Percentiles rank a stretch among this genome's conserved stretches.
Evolutionary conservation across 2,113 vertebrate species (phyloP).

Genomic region (Urocynchramus pylzowi): DNA sequence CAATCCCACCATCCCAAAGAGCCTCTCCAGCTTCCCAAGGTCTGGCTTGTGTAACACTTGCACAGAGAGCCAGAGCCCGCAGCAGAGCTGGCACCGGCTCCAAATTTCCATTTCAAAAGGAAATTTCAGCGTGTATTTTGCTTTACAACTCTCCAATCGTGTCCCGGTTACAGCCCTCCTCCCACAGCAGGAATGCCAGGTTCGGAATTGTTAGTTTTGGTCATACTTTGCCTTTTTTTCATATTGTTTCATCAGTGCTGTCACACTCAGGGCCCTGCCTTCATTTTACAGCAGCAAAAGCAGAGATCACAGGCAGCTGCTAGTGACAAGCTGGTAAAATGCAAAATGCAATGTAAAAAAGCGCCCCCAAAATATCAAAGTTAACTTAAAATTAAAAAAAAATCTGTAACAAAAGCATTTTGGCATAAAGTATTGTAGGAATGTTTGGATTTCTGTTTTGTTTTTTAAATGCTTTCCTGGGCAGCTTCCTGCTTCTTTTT

Average conservation of each 20-base stretch:
- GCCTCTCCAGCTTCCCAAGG: neutral
- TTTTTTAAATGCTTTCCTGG: neutral
- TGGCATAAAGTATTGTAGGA: neutral
- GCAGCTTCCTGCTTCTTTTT: neutral
- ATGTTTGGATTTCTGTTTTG: neutral
- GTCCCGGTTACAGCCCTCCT: neutral
- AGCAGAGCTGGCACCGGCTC: neutral
- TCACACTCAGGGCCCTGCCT: accelerated
- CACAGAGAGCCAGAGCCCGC: neutral
- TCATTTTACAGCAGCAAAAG: neutral
- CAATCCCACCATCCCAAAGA: neutral
- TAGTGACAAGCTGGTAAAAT: neutral
- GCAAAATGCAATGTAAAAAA: neutral
- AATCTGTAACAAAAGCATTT: neutral
- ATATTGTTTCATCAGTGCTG: neutral
- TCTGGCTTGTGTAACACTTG: slow-evolving; percentile 17
- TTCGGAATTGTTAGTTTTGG: neutral
- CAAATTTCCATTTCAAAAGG: slow-evolving; percentile 52
- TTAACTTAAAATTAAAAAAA: neutral
- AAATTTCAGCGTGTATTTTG: neutral
- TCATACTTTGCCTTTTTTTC: neutral
- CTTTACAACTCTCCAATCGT: neutral
- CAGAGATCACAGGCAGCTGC: neutral
- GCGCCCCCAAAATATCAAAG: neutral
- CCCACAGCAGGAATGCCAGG: neutral